Conservation (phyloP, 2,888 invertebrate genomes). For the Apoda limacodes region DNA sequence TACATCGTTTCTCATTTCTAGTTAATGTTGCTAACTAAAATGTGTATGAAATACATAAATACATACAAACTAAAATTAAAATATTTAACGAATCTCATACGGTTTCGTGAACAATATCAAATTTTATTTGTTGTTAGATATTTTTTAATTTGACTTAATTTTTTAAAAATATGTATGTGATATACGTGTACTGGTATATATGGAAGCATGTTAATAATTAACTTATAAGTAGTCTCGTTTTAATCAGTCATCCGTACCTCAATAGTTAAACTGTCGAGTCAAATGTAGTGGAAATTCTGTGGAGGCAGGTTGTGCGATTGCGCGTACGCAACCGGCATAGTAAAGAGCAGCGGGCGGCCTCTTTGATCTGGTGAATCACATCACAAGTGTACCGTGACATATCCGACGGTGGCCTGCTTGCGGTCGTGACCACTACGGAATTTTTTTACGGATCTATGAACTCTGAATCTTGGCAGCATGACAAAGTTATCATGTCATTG, state of each 20-base stretch:
- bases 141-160: no score
- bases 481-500: no score
- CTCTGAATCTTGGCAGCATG: slow-evolving; percentile 26
- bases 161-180: no score
- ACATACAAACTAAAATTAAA: no score
- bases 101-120: no score
- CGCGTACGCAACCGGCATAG: slow-evolving; percentile 39
- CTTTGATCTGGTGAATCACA: slow-evolving; percentile 44
- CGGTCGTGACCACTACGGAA: slow-evolving; percentile 27
- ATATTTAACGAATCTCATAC: no score
- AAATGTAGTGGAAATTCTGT: slow-evolving; percentile 48
- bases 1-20: no score
- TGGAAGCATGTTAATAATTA: no score
- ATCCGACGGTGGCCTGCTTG: slow-evolving; percentile 38
- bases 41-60: no score
- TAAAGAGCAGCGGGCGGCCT: slow-evolving; percentile 32
- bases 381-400: slow-evolving; percentile 55
- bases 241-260: slow-evolving; percentile 6
- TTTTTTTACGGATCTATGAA: slow-evolving; percentile 47
- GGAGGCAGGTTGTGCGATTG: slow-evolving; percentile 28
- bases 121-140: no score
- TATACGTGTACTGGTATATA: no score
- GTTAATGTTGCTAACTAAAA: no score
- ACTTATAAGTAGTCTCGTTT: neutral
- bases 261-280: slow-evolving; percentile 24